These are phyloP conservation scores for Charadrius vociferus DNA, from an alignment of 2,113 vertebrate species.

Conservation along the genomic window DNA sequence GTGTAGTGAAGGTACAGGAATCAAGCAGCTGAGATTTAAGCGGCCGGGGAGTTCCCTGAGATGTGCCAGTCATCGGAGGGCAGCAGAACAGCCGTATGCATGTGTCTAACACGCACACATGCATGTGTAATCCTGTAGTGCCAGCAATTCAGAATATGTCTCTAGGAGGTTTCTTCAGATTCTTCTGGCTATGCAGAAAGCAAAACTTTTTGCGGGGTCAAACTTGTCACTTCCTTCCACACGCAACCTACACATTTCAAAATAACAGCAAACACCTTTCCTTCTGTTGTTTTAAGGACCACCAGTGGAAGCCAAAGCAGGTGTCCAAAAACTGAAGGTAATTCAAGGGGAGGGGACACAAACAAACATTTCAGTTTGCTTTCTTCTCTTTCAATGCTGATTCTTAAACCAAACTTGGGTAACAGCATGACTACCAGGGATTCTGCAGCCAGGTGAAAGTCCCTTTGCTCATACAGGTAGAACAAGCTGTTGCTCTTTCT, in stretches of 20 bases:
- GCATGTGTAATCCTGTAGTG: not conserved
- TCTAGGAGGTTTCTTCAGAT: not conserved
- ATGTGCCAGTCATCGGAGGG: not conserved
- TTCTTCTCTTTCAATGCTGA: not conserved
- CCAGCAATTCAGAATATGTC: not conserved
- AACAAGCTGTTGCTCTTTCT: not conserved
- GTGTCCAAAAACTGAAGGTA: not conserved
- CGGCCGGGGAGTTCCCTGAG: accelerated
- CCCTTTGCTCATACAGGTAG: not conserved
- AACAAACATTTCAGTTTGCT: not conserved
- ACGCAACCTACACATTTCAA: not conserved
- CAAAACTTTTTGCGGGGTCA: not conserved
- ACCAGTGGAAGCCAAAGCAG: not conserved
- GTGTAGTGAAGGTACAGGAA: not conserved
- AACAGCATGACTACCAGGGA: accelerated
- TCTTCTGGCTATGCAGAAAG: not conserved
- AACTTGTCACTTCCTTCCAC: not conserved
- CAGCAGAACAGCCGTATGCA: not conserved
- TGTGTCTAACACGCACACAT: accelerated
- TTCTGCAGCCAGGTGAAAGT: not conserved
- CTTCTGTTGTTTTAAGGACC: not conserved
- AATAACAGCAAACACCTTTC: not conserved
- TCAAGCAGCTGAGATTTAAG: not conserved
- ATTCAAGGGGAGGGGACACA: not conserved
- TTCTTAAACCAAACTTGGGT: not conserved